Base-by-base conservation (phyloP, 1,140 invertebrate species). In the Zaprionus gabonicus region DNA sequence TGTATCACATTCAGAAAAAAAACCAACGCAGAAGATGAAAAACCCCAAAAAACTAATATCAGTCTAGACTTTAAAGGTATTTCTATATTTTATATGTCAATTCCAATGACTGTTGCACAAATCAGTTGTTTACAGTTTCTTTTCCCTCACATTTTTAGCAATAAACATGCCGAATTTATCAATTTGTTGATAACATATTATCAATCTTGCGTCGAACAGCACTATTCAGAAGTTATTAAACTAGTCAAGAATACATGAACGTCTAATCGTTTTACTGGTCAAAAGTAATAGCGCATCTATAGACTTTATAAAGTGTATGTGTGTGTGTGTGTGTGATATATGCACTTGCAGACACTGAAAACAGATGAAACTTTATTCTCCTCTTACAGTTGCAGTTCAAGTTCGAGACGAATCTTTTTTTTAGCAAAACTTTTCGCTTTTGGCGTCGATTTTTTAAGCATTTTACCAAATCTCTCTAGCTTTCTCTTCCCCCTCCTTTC, bases 171-270 rank as follows among this genome's bases (percentile, higher is more conserved):
- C 36, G 28, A 23, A 38, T 67, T 71, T 58, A 71, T 71, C 67
- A 75, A 64, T 70, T 71, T 31, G 9, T 31, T 71, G 67, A 75
- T 75, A 75, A 75, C 59, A 75, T 64, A 59, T 75, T 53, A 71
- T 57, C 28, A 58, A 74, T 57, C 56, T 17, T 0, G 27, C 20
- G 38, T 1, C 5, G n/a, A 28, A 55, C 20, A 17, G 1, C 9
- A 66, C 49, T 36, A 55, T 66, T 28, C 13, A 31, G 44, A 27
- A 68, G 10, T 6, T 27, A 27, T 20, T 44, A 67, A 57, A 17
- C 13, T 25, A 10, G n/a, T 7, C n/a, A 46, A n/a, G 0, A 17
- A 44, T n/a, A 31, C 9, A 34, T 34, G 6, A 46, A 46, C 6
- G 41, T 17, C 17, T 17, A 46, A 17, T 46, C 6, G 9, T 38